Evolutionary conservation across 1,140 invertebrate species (phyloP).

Genomic region (Vollenhovia emeryi): DNA sequence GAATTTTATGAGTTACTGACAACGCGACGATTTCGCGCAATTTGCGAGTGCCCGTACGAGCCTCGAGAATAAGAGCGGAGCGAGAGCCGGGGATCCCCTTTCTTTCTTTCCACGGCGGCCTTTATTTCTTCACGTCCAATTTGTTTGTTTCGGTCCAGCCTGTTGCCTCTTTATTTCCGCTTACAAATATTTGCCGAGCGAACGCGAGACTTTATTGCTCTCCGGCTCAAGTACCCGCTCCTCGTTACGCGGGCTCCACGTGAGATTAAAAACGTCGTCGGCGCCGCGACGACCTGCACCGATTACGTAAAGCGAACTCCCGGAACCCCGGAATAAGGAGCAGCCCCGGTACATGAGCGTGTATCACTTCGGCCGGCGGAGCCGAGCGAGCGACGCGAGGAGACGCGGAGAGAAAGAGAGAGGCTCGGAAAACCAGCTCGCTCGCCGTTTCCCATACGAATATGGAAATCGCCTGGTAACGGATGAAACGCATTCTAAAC

Average conservation of each 20-base stretch:
- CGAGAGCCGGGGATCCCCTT: too few relatives aligned
- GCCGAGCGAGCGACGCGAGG: constrained; percentile 18
- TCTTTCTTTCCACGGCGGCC: too few relatives aligned
- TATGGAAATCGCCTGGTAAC: constrained; percentile 55
- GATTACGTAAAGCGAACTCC: constrained; percentile 36
- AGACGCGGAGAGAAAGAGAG: neutral
- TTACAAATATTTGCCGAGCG: neutral
- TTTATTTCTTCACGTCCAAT: neutral
- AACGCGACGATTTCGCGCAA: neutral
- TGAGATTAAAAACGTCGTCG: constrained; percentile 23
- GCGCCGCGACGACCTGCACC: neutral
- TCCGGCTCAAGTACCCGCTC: neutral
- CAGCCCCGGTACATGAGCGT: constrained; percentile 21
- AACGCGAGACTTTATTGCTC: neutral
- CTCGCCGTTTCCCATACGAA: constrained; percentile 47
- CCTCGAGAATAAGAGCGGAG: neutral
- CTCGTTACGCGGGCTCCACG: neutral
- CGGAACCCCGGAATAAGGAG: constrained; percentile 33
- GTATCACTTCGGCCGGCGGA: neutral
- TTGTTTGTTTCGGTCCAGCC: neutral
- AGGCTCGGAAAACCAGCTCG: constrained; percentile 42
- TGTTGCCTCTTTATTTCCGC: neutral
- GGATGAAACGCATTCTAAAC: constrained; percentile 56
- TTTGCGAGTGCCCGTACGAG: neutral
- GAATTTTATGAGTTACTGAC: neutral